Evolutionary conservation across 2,888 invertebrate species (phyloP).

Genomic region (Drosophila barbarae): DNA sequence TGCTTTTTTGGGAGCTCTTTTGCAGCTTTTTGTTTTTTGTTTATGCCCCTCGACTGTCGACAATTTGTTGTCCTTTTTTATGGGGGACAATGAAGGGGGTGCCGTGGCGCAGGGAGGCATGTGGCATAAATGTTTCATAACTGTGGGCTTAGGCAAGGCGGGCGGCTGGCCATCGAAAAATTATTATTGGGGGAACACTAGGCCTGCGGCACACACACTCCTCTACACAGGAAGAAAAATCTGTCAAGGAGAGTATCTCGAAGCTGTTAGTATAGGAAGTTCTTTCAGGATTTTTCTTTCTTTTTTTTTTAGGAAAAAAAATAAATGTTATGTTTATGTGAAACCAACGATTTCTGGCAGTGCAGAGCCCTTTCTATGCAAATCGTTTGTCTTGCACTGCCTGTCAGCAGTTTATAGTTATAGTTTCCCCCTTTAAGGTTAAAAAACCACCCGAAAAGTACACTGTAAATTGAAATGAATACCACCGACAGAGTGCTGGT

Average conservation of each 20-base stretch:
- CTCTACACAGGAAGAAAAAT: neutral
- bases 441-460: neutral
- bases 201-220: conserved; percentile 22
- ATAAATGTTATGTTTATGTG: neutral
- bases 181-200: conserved; percentile 46
- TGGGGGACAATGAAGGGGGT: conserved; percentile 50
- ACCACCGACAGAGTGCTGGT: neutral
- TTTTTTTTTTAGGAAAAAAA: too few relatives aligned
- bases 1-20: neutral
- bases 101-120: neutral
- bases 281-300: neutral
- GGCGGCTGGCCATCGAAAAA: conserved; percentile 45
- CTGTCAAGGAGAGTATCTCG: too few relatives aligned
- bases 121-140: conserved; percentile 71
- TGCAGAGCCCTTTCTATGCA: conserved; percentile 11
- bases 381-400: conserved; percentile 37
- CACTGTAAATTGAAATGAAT: neutral
- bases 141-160: conserved; percentile 36
- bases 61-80: conserved; percentile 73
- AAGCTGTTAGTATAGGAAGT: neutral
- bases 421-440: neutral
- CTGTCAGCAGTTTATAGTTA: conserved; percentile 1
- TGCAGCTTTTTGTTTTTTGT: conserved; percentile 26
- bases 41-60: conserved; percentile 55
- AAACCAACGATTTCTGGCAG: neutral